Evolutionary conservation across 2,797 vertebrate species (phyloP), one percentile per base, ranked within the genome.

Genomic region (Chromobotia macracanthus): DNA sequence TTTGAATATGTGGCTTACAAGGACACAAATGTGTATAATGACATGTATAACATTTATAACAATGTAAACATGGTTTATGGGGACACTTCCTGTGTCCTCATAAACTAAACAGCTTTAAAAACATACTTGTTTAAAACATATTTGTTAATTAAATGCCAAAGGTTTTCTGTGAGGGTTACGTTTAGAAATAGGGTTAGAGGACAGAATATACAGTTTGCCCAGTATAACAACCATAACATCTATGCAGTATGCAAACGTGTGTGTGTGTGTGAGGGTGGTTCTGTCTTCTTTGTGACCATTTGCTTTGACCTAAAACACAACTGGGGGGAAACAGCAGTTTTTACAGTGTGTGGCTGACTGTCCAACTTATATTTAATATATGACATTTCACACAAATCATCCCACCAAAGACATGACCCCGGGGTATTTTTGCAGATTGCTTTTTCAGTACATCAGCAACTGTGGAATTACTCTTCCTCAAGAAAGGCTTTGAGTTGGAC

Each of bases 311-410:
- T 83, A 79, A 92, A 91, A 90, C 89, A 86, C 87, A 86, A 85
- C 87, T 88, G 87, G 87, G 87, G 31, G 86, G 85, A 90, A 91
- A 89, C 91, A 91, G 90, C 92, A 93, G 92, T 94, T 94, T 79
- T 94, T 93, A 93, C 92, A 92, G 92, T 94, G 92, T 88, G 91
- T 87, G 92, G 90, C 91, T 93, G 92, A 94, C 94, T 93, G 93
- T 94, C 94, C 91, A 94, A 94, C 93, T 94, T 94, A 94, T 94
- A 94, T 94, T 94, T 94, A 94, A 94, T 95, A 93, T 94, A 95
- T 93, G 94, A 94, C 94, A 95, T 95, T 95, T 94, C 93, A 93
- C 92, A 95, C 94, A 94, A 95, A 94, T 95, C 94, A 94, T 93
- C 91, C 88, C 87, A 90, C 93, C 93, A 92, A 93, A 94, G 93